phyloP scores from a whole-genome alignment of 2,797 vertebrate species.

The Chelonia mydas region DNA sequence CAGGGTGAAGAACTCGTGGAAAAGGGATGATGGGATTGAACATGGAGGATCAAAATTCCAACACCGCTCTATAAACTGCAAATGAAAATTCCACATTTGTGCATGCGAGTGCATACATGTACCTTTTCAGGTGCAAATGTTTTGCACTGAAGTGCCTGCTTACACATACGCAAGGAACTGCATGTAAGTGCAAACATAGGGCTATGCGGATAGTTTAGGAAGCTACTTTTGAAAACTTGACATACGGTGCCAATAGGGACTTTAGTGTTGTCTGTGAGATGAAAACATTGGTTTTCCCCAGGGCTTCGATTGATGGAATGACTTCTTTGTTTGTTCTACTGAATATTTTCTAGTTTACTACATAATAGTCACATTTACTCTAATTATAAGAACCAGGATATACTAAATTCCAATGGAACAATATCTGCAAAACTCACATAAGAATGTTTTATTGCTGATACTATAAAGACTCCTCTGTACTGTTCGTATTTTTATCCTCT shows the following conservation, averaged over 20 bases:
- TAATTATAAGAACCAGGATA: background rate
- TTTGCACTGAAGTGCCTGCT: background rate
- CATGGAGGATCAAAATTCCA: background rate
- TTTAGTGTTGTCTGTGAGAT: background rate
- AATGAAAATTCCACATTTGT: background rate
- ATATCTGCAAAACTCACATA: background rate
- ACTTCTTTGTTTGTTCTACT: background rate
- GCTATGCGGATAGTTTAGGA: background rate
- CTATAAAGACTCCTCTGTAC: background rate
- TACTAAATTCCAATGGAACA: background rate
- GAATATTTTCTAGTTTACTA: slow-evolving; percentile 1
- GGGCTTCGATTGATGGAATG: background rate
- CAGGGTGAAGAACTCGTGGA: background rate
- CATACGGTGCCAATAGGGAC: background rate
- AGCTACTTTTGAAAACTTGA: background rate
- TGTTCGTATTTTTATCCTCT: slow-evolving; percentile 26
- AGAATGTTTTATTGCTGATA: slow-evolving; percentile 8
- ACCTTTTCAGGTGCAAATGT: background rate
- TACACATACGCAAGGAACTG: accelerated
- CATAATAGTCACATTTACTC: background rate
- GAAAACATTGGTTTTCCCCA: background rate
- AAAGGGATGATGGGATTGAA: background rate
- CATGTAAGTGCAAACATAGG: accelerated
- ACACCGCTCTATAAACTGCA: background rate
- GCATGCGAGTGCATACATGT: no score